Conservation (phyloP, 2,888 invertebrate species). For the Odontocerum albicorne region DNA sequence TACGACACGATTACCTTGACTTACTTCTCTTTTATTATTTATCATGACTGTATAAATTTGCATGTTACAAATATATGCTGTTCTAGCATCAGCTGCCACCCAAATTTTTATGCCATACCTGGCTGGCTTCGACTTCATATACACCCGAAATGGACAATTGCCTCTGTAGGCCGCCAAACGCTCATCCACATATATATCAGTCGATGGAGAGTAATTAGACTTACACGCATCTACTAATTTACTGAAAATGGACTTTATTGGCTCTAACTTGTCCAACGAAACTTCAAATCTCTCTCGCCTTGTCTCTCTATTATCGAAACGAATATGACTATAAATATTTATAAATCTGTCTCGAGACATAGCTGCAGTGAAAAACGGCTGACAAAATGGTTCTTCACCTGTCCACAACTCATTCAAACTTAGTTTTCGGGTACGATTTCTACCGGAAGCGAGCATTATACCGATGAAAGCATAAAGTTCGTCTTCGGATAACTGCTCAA, state of each 20-base stretch:
- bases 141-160: too few relatives aligned
- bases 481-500: too few relatives aligned
- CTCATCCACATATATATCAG: conserved; percentile 25
- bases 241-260: conserved; percentile 8
- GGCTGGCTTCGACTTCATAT: too few relatives aligned
- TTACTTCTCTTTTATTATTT: conserved; percentile 20
- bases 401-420: conserved; percentile 20
- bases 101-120: conserved; percentile 30
- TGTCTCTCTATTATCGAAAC: conserved; percentile 17
- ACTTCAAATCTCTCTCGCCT: conserved; percentile 5
- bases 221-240: conserved; percentile 1
- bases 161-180: conserved; percentile 23
- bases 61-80: conserved; percentile 20
- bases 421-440: too few relatives aligned
- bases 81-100: conserved; percentile 18
- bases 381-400: conserved; percentile 17
- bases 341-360: conserved; percentile 24
- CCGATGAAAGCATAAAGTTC: too few relatives aligned
- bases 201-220: conserved; percentile 16
- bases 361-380: conserved; percentile 24
- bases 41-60: conserved; percentile 16
- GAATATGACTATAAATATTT: conserved; percentile 17
- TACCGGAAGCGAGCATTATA: too few relatives aligned
- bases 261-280: conserved; percentile 6
- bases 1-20: conserved; percentile 22